phyloP scores from a whole-genome alignment of 2,797 vertebrate genomes.

The Craterocephalus amniculus region DNA sequence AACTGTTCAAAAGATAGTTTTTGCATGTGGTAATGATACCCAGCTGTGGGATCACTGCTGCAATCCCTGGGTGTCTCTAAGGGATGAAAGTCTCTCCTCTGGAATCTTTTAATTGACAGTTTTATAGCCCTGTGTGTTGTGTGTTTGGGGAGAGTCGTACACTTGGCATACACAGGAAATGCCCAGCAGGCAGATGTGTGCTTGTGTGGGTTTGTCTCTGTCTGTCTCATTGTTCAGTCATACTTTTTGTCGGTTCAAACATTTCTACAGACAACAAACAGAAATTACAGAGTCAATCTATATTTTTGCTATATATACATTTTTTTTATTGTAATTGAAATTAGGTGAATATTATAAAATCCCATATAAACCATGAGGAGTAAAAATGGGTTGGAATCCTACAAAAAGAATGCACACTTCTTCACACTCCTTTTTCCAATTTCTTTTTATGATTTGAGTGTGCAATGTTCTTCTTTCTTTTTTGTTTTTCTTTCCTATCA shows the following conservation, averaged over 20 bases:
- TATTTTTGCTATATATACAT: neutral
- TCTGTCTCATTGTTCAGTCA: slow-evolving; percentile 4
- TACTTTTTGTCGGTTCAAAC: slow-evolving; percentile 19
- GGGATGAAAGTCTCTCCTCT: slow-evolving; percentile 28
- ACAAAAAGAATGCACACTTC: too few relatives aligned
- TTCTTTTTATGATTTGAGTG: too few relatives aligned
- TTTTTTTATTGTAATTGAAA: slow-evolving; percentile 5
- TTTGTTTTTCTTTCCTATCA: too few relatives aligned
- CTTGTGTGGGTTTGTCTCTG: slow-evolving; percentile 2
- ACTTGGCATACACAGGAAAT: slow-evolving; percentile 26
- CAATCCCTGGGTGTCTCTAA: slow-evolving; percentile 36
- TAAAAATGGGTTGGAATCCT: too few relatives aligned
- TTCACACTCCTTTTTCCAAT: too few relatives aligned
- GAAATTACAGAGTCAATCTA: neutral
- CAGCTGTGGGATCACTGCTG: slow-evolving; percentile 40
- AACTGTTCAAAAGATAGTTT: slow-evolving; percentile 43
- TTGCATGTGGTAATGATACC: slow-evolving; percentile 32
- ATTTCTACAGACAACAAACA: slow-evolving; percentile 7
- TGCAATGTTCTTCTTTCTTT: too few relatives aligned
- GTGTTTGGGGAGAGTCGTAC: slow-evolving; percentile 30
- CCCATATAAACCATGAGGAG: too few relatives aligned
- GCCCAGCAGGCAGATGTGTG: slow-evolving; percentile 11
- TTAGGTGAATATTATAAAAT: too few relatives aligned
- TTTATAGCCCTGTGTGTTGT: slow-evolving; percentile 30
- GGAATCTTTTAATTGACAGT: slow-evolving; percentile 59